Conservation (phyloP, 2,888 invertebrate genomes). For the Lasioglossum malachurum region DNA sequence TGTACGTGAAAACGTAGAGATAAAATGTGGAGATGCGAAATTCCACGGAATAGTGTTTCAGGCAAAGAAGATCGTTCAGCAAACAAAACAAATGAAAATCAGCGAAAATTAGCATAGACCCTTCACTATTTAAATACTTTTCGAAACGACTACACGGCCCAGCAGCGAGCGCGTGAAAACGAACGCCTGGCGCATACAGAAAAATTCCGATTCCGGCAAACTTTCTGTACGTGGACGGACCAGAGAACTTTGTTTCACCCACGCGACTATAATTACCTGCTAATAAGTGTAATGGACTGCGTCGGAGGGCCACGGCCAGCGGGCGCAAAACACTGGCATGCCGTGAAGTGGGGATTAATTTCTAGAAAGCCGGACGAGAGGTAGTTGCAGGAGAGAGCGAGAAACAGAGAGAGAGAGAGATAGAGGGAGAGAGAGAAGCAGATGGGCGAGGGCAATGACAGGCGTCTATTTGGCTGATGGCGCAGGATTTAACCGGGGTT, state of each 20-base stretch:
- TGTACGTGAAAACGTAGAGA: too few species aligned
- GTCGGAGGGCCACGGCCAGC: constrained; percentile 35
- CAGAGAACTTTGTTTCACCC: constrained; percentile 32
- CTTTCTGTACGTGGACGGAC: neutral
- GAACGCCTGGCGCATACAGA: neutral
- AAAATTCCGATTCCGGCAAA: neutral
- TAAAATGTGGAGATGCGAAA: too few species aligned
- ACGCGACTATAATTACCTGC: constrained; percentile 54
- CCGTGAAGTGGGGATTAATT: constrained; percentile 6
- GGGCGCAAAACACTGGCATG: constrained; percentile 38
- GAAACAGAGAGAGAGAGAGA: neutral
- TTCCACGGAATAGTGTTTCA: too few species aligned
- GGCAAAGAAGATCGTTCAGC: too few species aligned
- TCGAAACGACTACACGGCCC: too few species aligned
- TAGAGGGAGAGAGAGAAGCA: neutral
- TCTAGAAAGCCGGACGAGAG: neutral
- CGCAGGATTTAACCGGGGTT: constrained; percentile 57
- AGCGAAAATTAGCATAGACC: too few species aligned
- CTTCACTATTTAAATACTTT: too few species aligned
- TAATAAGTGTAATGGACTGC: constrained; percentile 72
- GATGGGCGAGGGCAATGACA: constrained; percentile 50
- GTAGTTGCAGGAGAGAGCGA: neutral
- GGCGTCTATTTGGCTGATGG: constrained; percentile 70
- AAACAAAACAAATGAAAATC: too few species aligned
- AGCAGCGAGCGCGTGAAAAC: neutral